Evolutionary conservation across 2,797 vertebrate species (phyloP).

Genomic region (Amblyopsis hoosieri): DNA sequence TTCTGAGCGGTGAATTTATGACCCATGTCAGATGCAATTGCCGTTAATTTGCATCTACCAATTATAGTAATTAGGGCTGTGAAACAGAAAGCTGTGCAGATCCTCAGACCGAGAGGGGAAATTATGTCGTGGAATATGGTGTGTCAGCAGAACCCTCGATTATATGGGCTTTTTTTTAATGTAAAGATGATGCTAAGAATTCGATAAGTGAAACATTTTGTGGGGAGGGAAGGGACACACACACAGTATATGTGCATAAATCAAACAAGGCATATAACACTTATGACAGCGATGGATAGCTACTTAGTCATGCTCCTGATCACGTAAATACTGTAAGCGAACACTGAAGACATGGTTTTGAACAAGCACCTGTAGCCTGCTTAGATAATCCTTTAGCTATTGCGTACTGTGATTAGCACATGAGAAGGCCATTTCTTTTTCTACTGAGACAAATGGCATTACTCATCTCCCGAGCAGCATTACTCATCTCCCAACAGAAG

Average conservation of each 20-base stretch:
- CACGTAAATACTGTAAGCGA: constrained; percentile 5
- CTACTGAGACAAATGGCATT: constrained; percentile 47
- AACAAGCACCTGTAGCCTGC: constrained; percentile 41
- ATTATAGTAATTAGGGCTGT: constrained; percentile 78
- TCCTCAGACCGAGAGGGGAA: constrained; percentile 13
- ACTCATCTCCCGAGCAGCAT: constrained; percentile 46
- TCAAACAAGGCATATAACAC: constrained; percentile 9
- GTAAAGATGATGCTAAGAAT: constrained; percentile 42
- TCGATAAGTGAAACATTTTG: constrained; percentile 43
- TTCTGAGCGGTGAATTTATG: constrained; percentile 79
- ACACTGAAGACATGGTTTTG: constrained; percentile 13
- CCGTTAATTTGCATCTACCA: constrained; percentile 80
- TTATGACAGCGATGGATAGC: constrained; percentile 22
- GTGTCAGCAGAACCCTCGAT: constrained; percentile 62
- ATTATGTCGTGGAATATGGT: constrained; percentile 58
- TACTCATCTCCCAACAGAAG: constrained; percentile 58
- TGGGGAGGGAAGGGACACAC: constrained; percentile 24
- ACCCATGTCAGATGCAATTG: constrained; percentile 80
- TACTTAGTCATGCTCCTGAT: constrained; percentile 6
- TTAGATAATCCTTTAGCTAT: constrained; percentile 21
- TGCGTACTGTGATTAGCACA: constrained; percentile 45
- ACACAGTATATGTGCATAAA: constrained; percentile 24
- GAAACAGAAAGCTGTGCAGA: not conserved
- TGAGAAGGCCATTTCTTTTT: constrained; percentile 48
- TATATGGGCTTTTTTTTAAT: constrained; percentile 21